These are phyloP conservation scores for Microcebus jonahi DNA, from an alignment of 2,113 vertebrate species.

Conservation along the genomic window DNA sequence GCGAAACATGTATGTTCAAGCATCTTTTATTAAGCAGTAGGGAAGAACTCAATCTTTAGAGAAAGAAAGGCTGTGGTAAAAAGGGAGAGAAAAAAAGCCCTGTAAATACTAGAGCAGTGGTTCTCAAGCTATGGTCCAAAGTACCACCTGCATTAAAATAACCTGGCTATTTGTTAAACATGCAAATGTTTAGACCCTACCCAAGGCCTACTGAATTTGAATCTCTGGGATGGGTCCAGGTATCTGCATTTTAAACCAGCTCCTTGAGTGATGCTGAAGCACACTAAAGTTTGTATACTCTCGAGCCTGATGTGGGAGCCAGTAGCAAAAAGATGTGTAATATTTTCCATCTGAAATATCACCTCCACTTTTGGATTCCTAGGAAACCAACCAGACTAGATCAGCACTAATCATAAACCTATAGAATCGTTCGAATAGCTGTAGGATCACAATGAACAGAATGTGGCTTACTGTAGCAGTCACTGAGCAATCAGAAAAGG, in stretches of 20 bases:
- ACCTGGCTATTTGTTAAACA: not conserved
- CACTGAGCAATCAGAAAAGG: not conserved
- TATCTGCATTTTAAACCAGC: not conserved
- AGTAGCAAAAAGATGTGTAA: not conserved
- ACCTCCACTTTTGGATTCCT: slow-evolving; percentile 8
- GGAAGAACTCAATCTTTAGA: slow-evolving; percentile 21
- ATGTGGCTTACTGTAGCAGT: not conserved
- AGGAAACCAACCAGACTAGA: slow-evolving; percentile 24
- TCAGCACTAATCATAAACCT: not conserved
- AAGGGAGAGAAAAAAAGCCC: not conserved
- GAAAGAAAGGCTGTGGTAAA: not conserved
- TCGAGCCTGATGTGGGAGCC: not conserved
- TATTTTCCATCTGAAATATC: slow-evolving; percentile 39
- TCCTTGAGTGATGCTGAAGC: not conserved
- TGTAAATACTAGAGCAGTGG: not conserved
- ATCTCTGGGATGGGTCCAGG: not conserved
- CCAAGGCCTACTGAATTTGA: not conserved
- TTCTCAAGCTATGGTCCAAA: slow-evolving; percentile 11
- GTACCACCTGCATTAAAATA: not conserved
- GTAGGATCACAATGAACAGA: not conserved
- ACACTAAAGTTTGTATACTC: not conserved
- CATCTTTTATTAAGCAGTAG: not conserved
- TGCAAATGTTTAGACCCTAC: not conserved
- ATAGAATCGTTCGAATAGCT: not conserved
- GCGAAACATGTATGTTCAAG: not conserved